These are phyloP conservation scores for Bucorvus abyssinicus DNA, from an alignment of 2,797 vertebrate species.

Conservation along the genomic window DNA sequence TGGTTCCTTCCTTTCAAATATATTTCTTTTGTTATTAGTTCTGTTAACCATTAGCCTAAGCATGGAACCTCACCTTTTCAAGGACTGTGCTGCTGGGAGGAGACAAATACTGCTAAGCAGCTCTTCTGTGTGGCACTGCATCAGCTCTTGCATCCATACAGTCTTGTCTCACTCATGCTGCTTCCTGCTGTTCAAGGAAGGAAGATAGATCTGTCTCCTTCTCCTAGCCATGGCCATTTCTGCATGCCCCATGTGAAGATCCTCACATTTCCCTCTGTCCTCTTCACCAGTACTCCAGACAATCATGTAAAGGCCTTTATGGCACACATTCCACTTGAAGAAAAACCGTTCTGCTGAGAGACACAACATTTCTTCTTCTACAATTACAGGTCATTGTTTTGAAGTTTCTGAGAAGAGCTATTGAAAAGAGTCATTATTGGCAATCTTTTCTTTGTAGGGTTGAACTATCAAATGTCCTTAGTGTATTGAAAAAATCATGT, in stretches of 20 bases:
- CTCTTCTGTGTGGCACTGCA: not conserved
- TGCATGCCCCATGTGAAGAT: not conserved
- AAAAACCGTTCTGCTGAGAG: not conserved
- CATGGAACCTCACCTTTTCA: not conserved
- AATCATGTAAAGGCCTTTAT: not conserved
- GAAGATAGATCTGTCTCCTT: not conserved
- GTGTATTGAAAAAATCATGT: not conserved
- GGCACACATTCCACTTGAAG: not conserved
- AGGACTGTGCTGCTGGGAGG: not conserved
- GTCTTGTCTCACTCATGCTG: not conserved
- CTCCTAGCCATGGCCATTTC: not conserved
- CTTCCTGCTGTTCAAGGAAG: not conserved
- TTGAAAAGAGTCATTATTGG: not conserved
- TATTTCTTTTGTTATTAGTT: not conserved
- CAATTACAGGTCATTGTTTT: constrained; percentile 23
- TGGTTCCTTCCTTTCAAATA: not conserved
- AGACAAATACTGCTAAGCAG: not conserved
- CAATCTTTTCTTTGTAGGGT: not conserved
- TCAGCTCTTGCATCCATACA: not conserved
- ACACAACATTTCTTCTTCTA: not conserved
- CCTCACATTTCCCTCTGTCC: not conserved
- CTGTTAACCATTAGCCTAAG: not conserved
- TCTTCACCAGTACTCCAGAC: not conserved
- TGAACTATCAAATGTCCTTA: not conserved
- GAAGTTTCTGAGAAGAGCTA: constrained; percentile 18